phyloP scores from a whole-genome alignment of 2,113 vertebrate species.

The Hiodon tergisus region DNA sequence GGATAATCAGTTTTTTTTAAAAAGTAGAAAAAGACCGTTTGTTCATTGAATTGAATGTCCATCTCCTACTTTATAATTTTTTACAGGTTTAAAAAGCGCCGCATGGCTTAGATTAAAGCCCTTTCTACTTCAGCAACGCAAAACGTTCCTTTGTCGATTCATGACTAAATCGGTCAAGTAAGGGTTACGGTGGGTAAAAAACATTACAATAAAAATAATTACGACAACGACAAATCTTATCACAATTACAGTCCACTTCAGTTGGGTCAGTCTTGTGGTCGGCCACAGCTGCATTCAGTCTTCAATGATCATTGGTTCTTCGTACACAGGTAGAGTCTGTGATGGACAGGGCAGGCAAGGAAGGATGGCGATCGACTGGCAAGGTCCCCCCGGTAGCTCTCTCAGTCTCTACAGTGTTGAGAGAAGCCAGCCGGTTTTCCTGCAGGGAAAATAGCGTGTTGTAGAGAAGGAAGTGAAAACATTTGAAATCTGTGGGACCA shows the following conservation, averaged over 20 bases:
- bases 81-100: conserved; percentile 41
- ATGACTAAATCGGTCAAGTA: conserved; percentile 62
- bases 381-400: conserved; percentile 66
- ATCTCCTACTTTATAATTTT: conserved; percentile 39
- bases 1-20: conserved; percentile 52
- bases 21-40: conserved; percentile 40
- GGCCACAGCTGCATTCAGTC: conserved; percentile 55
- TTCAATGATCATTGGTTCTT: conserved; percentile 72
- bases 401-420: conserved; percentile 70
- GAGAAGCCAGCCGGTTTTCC: conserved; percentile 73
- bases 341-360: conserved; percentile 61
- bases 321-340: conserved; percentile 57
- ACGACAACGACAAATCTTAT: conserved; percentile 32
- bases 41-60: conserved; percentile 43
- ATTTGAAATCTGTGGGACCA: neutral
- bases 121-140: conserved; percentile 48
- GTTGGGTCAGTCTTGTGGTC: conserved; percentile 46
- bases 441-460: conserved; percentile 45
- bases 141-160: conserved; percentile 66
- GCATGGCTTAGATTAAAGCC: conserved; percentile 52
- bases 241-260: conserved; percentile 67
- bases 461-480: neutral
- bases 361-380: conserved; percentile 67
- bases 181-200: conserved; percentile 68
- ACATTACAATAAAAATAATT: conserved; percentile 36